Evolutionary conservation across 1,140 invertebrate species (phyloP).

Genomic region (Drosophila tani): DNA sequence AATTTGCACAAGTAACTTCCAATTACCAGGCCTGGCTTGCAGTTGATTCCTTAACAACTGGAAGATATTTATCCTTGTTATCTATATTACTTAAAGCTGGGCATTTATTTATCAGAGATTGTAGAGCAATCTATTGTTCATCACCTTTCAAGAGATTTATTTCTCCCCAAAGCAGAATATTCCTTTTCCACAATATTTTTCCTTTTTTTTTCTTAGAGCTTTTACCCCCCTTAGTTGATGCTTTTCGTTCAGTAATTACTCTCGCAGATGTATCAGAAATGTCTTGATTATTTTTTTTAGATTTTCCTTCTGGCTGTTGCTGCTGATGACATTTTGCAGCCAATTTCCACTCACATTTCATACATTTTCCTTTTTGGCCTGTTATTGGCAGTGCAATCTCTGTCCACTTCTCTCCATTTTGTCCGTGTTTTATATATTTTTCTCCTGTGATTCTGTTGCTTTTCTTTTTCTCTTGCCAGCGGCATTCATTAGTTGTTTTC

Average conservation of each 20-base stretch:
- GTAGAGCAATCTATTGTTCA: background rate
- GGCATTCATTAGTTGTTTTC: conserved; percentile 45
- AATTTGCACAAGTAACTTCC: background rate
- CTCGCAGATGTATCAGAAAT: background rate
- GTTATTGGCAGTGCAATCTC: conserved; percentile 59
- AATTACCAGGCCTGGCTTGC: background rate
- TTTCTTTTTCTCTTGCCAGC: conserved; percentile 31
- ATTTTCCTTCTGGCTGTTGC: conserved; percentile 13
- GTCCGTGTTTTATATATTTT: conserved; percentile 18
- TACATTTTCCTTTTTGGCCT: conserved; percentile 36
- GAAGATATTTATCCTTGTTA: conserved; percentile 5
- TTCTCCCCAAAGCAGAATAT: background rate
- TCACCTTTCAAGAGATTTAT: too few species aligned
- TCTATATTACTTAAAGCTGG: too few species aligned
- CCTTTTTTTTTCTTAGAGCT: background rate
- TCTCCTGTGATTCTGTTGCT: conserved; percentile 24
- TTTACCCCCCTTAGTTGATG: background rate
- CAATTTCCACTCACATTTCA: conserved; percentile 56
- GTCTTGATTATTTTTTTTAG: conserved; percentile 25
- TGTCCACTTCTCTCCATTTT: conserved; percentile 15
- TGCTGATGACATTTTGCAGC: conserved; percentile 59
- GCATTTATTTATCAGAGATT: too few species aligned
- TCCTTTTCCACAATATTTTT: background rate
- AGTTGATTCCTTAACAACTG: background rate
- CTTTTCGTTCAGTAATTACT: conserved; percentile 30